phyloP scores from a whole-genome alignment of 1,140 invertebrate species.

The Leguminivora glycinivorella region DNA sequence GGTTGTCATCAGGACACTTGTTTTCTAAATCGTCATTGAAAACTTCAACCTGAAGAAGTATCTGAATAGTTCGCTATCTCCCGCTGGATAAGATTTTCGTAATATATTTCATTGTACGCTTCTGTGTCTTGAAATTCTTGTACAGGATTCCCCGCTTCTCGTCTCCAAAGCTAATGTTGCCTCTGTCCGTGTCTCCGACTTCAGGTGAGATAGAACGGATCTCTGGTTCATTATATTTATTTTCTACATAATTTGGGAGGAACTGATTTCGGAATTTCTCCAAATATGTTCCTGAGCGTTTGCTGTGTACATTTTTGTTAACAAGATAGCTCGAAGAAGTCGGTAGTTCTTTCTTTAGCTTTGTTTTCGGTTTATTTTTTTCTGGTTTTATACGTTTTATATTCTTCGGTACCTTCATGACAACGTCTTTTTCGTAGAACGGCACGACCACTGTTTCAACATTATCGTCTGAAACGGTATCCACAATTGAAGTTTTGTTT shows the following conservation, averaged over 20 bases:
- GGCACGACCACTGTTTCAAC: constrained; percentile 68
- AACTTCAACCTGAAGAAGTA: constrained; percentile 53
- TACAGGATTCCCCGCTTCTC: constrained; percentile 42
- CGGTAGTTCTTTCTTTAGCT: constrained; percentile 39
- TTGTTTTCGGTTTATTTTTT: constrained; percentile 35
- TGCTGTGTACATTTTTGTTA: constrained; percentile 52
- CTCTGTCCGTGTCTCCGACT: constrained; percentile 66
- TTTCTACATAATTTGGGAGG: constrained; percentile 30
- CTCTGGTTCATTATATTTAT: constrained; percentile 42
- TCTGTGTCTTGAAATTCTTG: constrained; percentile 67
- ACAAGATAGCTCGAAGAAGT: constrained; percentile 53
- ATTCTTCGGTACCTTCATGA: constrained; percentile 61
- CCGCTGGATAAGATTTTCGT: constrained; percentile 60
- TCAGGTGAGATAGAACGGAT: constrained; percentile 67
- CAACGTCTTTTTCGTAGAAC: constrained; percentile 71
- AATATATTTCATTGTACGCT: constrained; percentile 70
- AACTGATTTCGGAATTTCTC: constrained; percentile 68
- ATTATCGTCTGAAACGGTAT: constrained; percentile 43
- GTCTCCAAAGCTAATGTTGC: constrained; percentile 50
- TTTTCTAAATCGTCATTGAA: constrained; percentile 46
- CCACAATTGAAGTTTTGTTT: constrained; percentile 44
- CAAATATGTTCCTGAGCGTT: constrained; percentile 52
- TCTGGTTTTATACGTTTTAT: constrained; percentile 40
- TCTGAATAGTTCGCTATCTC: constrained; percentile 54
- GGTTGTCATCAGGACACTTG: constrained; percentile 51